Base-by-base conservation (phyloP, 2,797 vertebrate genomes). In the Agapornis canus region DNA sequence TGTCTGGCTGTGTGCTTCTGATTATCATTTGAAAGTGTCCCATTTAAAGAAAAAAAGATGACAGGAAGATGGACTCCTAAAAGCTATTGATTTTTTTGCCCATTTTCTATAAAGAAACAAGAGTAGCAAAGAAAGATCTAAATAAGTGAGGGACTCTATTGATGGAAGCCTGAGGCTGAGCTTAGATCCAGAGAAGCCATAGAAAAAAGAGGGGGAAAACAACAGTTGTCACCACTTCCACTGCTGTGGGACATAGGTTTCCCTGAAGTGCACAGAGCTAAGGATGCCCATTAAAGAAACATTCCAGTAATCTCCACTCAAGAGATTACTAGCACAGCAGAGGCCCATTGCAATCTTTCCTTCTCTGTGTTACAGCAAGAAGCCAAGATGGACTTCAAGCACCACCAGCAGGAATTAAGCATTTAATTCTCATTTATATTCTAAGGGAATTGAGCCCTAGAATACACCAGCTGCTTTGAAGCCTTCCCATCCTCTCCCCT, bases 371-470 rank as follows among this genome's bases (percentile, higher is more conserved):
- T 45, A 6, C 49, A 76, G 64, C 49, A 66, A 32, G 52, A 51
- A 31, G 17, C 23, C 2, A 9, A 0, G 0, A n/a, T 35, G 78
- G 80, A 52, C 79, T 66, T 73, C 65, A 89, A 57, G 78, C 63
- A 71, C 52, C 66, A 80, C 49, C 66, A 80, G 26, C 59, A 92
- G 80, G 83, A 94, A 85, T 78, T 35, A 66, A 66, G 35, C 60
- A 80, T 73, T 92, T 89, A 83, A 78, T 93, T 95, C 47, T 83
- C 35, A 77, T 91, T 79, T 78, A 26, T 83, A 11, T 70, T 87
- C 54, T 20, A 26, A 69, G n/a, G 69, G n/a, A 84, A 14, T 13
- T 42, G 69, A n/a, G 19, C 14, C 48, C 39, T 65, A 61, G 10
- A 16, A 10, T 63, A 21, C 39, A 27, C 10, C 65, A 69, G 40